Evolutionary conservation across 2,113 vertebrate species (phyloP).

Genomic region (Stictonetta naevosa): DNA sequence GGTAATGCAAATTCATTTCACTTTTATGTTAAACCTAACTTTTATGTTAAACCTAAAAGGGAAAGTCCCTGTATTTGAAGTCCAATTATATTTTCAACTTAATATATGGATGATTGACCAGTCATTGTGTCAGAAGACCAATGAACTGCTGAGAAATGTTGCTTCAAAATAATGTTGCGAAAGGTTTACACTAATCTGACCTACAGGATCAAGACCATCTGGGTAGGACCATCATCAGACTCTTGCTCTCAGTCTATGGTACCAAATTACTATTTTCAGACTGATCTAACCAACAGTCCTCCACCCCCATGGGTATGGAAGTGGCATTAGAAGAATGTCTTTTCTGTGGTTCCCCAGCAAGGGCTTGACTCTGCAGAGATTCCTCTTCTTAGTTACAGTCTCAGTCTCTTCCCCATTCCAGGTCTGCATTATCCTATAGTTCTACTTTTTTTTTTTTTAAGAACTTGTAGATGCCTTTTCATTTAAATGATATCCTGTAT

Average conservation of each 20-base stretch:
- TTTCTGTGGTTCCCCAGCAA: neutral
- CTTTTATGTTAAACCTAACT: neutral
- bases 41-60: neutral
- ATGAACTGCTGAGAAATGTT: neutral
- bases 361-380: neutral
- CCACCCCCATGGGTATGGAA: neutral
- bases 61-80: neutral
- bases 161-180: neutral
- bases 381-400: neutral
- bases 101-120: neutral
- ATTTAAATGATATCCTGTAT: neutral
- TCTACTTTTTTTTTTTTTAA: neutral
- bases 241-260: neutral
- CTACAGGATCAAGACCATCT: neutral
- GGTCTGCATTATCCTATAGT: neutral
- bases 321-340: neutral
- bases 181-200: neutral
- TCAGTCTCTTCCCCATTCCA: neutral
- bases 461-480: neutral
- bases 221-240: neutral
- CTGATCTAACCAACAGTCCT: neutral
- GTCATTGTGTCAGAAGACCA: neutral
- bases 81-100: neutral
- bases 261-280: neutral
- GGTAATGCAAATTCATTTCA: neutral